Evolutionary conservation across 2,113 vertebrate species (phyloP).

Genomic region (Argyrosomus japonicus): DNA sequence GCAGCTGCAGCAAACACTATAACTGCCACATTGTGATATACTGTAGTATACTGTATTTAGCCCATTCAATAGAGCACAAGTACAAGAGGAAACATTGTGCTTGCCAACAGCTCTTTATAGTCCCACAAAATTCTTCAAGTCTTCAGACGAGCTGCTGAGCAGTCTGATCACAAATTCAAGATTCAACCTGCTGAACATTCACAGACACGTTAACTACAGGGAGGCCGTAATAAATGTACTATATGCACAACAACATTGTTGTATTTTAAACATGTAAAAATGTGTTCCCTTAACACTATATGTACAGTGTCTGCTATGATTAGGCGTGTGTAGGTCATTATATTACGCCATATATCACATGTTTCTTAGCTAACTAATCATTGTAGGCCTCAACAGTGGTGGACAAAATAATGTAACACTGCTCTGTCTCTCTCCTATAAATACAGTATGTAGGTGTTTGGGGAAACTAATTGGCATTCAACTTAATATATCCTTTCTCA

Average conservation of each 20-base stretch:
- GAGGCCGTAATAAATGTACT: not conserved
- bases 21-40: constrained; percentile 57
- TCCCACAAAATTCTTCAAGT: constrained; percentile 38
- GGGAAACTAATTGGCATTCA: too few relatives aligned
- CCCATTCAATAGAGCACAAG: constrained; percentile 45
- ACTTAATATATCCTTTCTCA: too few relatives aligned
- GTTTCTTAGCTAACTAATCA: not conserved
- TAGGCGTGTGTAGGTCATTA: not conserved
- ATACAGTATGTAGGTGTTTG: too few relatives aligned
- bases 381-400: not conserved
- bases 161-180: constrained; percentile 23
- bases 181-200: constrained; percentile 14
- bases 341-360: not conserved
- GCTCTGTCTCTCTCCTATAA: too few relatives aligned
- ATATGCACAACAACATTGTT: not conserved
- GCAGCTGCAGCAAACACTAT: constrained; percentile 44
- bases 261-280: not conserved
- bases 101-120: constrained; percentile 49
- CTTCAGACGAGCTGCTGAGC: constrained; percentile 32
- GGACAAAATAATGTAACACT: not conserved
- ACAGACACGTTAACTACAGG: not conserved
- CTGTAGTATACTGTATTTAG: constrained; percentile 31
- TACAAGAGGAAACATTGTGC: constrained; percentile 42
- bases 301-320: not conserved
- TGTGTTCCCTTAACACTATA: not conserved